Conservation (phyloP, 2,888 invertebrate genomes). For the Xanthia togata region DNA sequence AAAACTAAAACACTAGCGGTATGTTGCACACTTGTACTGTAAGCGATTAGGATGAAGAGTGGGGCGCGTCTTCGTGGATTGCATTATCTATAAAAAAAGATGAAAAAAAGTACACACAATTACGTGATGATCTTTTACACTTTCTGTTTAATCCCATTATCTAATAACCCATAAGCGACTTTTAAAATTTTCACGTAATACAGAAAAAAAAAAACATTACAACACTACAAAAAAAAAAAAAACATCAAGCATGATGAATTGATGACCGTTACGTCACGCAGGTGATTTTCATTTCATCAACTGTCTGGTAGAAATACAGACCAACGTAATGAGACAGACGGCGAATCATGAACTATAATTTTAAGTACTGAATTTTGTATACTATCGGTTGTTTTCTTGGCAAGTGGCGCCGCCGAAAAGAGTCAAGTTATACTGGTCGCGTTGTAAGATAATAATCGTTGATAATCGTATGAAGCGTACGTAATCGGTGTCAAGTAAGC, state of each 20-base stretch:
- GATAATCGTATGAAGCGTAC: conserved; percentile 44
- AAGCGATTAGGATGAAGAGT: too few species aligned
- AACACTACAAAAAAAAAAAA: neutral
- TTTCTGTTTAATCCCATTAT: conserved; percentile 39
- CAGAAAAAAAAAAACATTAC: conserved; percentile 1
- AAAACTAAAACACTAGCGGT: too few species aligned
- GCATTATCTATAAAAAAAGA: too few species aligned
- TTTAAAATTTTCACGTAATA: conserved; percentile 20
- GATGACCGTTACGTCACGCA: conserved; percentile 28
- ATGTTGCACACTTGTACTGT: too few species aligned
- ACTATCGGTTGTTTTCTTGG: neutral
- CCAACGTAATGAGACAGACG: conserved; percentile 22
- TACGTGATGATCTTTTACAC: conserved; percentile 30
- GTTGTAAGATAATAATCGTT: conserved; percentile 37
- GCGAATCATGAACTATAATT: neutral
- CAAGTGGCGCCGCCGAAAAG: neutral
- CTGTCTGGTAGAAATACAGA: conserved; percentile 4
- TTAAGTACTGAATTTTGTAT: neutral
- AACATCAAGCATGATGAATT: neutral
- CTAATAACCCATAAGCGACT: conserved; percentile 15
- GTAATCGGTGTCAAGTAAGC: conserved; percentile 51
- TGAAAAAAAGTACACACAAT: neutral
- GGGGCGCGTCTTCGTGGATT: too few species aligned
- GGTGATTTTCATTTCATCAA: conserved; percentile 49
- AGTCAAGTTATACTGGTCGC: conserved; percentile 4